These are phyloP conservation scores for Sarcophaga variegata DNA, from an alignment of 2,888 invertebrate species.

Conservation along the genomic window DNA sequence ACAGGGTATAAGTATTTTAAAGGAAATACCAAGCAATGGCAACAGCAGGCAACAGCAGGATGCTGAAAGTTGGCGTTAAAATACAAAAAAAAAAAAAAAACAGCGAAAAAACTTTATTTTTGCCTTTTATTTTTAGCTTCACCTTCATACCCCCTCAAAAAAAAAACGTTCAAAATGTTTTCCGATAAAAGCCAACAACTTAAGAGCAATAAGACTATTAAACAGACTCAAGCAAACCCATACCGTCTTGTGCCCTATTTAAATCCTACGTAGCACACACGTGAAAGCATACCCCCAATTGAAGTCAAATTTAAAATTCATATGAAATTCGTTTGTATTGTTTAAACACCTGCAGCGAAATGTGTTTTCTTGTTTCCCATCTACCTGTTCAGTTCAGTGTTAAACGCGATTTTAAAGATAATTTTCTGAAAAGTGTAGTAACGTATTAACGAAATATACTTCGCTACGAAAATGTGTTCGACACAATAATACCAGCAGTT, in stretches of 20 bases:
- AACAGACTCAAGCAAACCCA: neutral
- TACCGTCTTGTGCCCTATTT: neutral
- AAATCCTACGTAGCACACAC: neutral
- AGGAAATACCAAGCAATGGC: conserved; percentile 26
- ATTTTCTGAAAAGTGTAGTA: neutral
- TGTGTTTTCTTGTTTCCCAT: neutral
- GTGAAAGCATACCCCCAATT: neutral
- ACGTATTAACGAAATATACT: conserved; percentile 16
- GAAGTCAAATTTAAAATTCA: neutral
- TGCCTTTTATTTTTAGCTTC: neutral
- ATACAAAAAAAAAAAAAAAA: neutral
- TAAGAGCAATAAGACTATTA: conserved; percentile 1
- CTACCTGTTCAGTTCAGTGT: neutral
- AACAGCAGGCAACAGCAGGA: conserved; percentile 29
- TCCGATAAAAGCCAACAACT: conserved; percentile 1
- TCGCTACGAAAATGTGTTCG: neutral
- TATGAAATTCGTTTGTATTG: neutral
- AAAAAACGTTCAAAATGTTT: too few species aligned
- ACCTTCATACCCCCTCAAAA: neutral
- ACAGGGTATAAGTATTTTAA: neutral
- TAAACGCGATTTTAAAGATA: conserved; percentile 14
- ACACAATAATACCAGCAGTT: neutral
- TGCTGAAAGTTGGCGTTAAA: conserved; percentile 12
- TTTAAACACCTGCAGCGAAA: neutral
- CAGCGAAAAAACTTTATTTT: neutral